Percentiles rank a stretch among this genome's conserved stretches.
Evolutionary conservation across 2,888 invertebrate genomes (phyloP).

Genomic region (Agrochola macilenta): DNA sequence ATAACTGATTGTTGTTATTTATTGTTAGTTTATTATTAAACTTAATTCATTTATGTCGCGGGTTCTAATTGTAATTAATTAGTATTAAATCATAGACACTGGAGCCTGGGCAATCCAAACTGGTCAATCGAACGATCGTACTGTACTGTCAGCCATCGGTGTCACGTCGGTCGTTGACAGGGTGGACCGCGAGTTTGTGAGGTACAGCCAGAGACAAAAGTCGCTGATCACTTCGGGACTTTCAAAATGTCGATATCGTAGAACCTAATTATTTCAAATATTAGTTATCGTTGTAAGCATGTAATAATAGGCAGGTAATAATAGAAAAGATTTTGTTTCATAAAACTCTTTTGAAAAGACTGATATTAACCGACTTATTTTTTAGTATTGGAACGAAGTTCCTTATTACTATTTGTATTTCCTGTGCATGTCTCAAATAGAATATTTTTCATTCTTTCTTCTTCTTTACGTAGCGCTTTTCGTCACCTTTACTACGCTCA

Average conservation of each 20-base stretch:
- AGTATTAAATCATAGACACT: neutral
- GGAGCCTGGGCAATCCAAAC: slow-evolving; percentile 6
- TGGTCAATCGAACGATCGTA: neutral
- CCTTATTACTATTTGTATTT: too few species aligned
- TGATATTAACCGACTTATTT: neutral
- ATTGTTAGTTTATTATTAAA: slow-evolving; percentile 7
- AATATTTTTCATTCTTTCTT: too few species aligned
- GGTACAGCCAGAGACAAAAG: slow-evolving; percentile 4
- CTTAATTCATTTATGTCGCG: slow-evolving; percentile 2
- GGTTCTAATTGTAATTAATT: slow-evolving; percentile 8
- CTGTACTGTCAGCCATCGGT: slow-evolving; percentile 21
- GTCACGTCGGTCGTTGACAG: slow-evolving; percentile 33
- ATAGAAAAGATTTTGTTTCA: neutral
- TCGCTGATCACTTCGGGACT: neutral
- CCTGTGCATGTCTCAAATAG: too few species aligned
- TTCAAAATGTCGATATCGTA: neutral
- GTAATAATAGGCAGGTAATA: neutral
- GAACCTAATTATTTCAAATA: neutral
- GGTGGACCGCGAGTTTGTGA: neutral
- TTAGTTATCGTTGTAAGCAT: too few species aligned
- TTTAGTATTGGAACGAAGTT: too few species aligned
- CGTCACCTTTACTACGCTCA: neutral
- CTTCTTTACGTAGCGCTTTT: neutral
- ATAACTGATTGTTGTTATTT: slow-evolving; percentile 30
- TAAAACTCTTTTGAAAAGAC: neutral